Base-by-base conservation (phyloP, 2,797 vertebrate species). In the Smutsia temminckii region DNA sequence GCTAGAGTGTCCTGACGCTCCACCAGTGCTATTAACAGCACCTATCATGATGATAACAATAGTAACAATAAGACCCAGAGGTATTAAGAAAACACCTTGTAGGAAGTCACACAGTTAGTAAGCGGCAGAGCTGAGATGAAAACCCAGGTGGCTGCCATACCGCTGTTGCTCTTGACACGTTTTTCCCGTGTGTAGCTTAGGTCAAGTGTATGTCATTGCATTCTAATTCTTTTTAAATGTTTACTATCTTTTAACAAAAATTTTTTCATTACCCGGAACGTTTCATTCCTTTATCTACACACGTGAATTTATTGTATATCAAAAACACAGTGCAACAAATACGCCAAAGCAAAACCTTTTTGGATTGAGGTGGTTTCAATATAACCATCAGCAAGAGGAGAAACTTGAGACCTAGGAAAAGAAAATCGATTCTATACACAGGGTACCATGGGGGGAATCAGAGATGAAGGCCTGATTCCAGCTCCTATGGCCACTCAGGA, bases 211-310 rank as follows among this genome's bases (percentile, higher is more conserved):
- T 86, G 83, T 80, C 78, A 91, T 21, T 61, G 40, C 20, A 49
- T 77, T 61, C 20, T 75, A 42, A 51, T 93, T 68, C 12, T 49
- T 87, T 91, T 72, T 49, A 68, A 91, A 57, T 72, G 68, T 63
- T 95, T 63, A 59, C 27, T 77, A 2, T 71, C 46, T 77, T 95
- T 46, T 57, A 92, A 79, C 63, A 85, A 79, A 92, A 91, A 66
- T 64, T 77, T 59, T 85, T 63, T 71, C 49, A 69, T 88, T 91
- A 79, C 16, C 34, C 49, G 27, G 46, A 75, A 72, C 17, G 83
- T 92, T 84, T 37, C 21, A 75, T 86, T 88, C 77, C 63, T 92
- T 90, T 57, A 83, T 68, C 81, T 84, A 57, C 13, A 69, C 40
- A 84, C 34, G 61, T 8, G 18, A 81, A 49, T 74, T 80, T 83